Base-by-base conservation (phyloP, 2,113 vertebrate species). In the Dromas ardeola region DNA sequence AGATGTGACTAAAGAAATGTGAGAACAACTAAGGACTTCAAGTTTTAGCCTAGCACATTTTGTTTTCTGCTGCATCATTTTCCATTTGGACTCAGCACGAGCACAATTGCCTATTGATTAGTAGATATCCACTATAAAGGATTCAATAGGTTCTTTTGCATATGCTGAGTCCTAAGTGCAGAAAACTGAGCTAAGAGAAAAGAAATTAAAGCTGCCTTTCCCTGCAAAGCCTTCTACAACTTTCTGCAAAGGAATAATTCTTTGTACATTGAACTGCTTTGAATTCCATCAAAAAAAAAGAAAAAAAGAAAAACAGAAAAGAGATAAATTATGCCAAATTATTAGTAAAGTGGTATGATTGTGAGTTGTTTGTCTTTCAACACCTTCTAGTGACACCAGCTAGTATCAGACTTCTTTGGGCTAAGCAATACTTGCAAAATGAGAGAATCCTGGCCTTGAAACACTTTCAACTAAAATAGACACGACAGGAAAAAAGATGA, bases 61-160 rank as follows among this genome's bases (percentile, higher is more conserved):
- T 80, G 72, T 81, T 97, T 97, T 93, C 63, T 96, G 86, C 93
- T 94, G 94, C 73, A 84, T 94, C 94, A 88, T 96, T 96, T 97
- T 93, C 56, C 23, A n/a, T 93, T 97, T 83, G 71, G 81, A 70
- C 88, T 97, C 90, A 96, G 94, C 74, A 94, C 93, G 80, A 94
- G 63, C 53, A 81, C 84, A 96, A 93, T 86, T 96, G 83, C 63
- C 67, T 95, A 97, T 97, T 85, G 95, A 97, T 97, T 96, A 70
- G 43, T 70, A 92, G 88, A 73, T 76, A 94, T 13, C 52, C 81
- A 84, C 65, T 79, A 66, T 1, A 91, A 29, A 86, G 63, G 53
- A 95, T 96, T 97, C 94, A 94, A 55, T 92, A 88, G 79, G 71
- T 81, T 13, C 25, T 95, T 97, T 94, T 95, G 92, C 70, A 89